Base-by-base conservation (phyloP, 2,888 invertebrate genomes). In the Drosophila mayaguana region DNA sequence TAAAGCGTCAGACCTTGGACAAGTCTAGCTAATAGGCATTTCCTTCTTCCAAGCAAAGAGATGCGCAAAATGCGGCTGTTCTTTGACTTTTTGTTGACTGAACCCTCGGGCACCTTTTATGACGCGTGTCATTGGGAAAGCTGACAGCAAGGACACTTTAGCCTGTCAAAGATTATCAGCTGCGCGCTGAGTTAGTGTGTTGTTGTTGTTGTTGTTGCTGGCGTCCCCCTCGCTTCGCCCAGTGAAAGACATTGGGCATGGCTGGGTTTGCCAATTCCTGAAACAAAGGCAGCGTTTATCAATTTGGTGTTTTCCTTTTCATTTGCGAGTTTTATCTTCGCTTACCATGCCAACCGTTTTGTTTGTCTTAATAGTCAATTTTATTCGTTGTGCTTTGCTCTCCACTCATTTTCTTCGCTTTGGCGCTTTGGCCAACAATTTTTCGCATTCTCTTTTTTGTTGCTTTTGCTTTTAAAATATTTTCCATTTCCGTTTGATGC, bases 291-390 rank as follows among this genome's bases (percentile, higher is more conserved):
- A 63, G 46, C 80, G 65, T 74, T 71, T 82, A 82, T 84, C 85
- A 82, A 81, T 81, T 81, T 81, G 74, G 67, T 74, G 83, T 76
- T 82, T 63, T 76, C 80, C 77, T 74, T 81, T 67, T 63, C 75
- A 74, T 69, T 74, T 53, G 55, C 38, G 63, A 42, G 45, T 53
- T 63, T 73, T 74, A 74, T 74, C 73, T 74, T 4, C 42, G 57
- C 57, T 63, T 55, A n/a, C 54, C 75, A 73, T 51, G 62, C 66
- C 43, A 36, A 53, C 60, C 61, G 51, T 43, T 75, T 67, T 67
- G 51, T 55, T 77, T 61, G 75, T 80, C 75, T 78, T 85, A 78
- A 85, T 83, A 78, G 83, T 75, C 83, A 75, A 83, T 82, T 82
- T 75, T 67, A 65, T 67, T 72, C 56, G 51, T 18, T 36, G 51